Evolutionary conservation across 1,140 invertebrate species (phyloP).

Genomic region (Pantala flavescens): DNA sequence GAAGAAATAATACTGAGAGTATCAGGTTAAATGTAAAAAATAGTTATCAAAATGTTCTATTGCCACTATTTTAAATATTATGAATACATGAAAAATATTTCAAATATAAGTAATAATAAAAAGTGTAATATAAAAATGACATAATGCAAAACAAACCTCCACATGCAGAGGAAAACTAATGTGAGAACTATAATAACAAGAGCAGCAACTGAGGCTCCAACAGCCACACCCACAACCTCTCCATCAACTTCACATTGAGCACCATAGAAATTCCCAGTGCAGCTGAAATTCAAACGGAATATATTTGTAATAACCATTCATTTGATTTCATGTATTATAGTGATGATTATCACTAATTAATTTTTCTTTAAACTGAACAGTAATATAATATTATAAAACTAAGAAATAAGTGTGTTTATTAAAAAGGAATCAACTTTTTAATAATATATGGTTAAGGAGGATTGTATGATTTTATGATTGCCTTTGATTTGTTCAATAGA

Average conservation of each 20-base stretch:
- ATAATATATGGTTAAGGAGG: too few relatives aligned
- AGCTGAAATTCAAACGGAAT: constrained; percentile 41
- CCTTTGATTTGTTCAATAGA: too few relatives aligned
- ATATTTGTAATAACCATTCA: background rate
- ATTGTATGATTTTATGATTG: too few relatives aligned
- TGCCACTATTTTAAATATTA: too few relatives aligned
- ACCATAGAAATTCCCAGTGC: constrained; percentile 76
- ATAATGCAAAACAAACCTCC: constrained; percentile 52
- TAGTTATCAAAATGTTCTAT: too few relatives aligned
- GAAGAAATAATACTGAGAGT: too few relatives aligned
- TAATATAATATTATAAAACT: constrained; percentile 17
- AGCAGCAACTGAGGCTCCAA: constrained; percentile 77
- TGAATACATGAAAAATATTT: too few relatives aligned
- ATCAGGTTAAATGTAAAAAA: too few relatives aligned
- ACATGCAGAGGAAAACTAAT: constrained; percentile 75
- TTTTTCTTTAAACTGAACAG: constrained; percentile 16
- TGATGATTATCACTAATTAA: too few relatives aligned
- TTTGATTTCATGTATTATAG: background rate
- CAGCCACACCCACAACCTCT: constrained; percentile 78
- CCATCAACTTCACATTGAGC: constrained; percentile 80
- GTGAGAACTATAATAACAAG: constrained; percentile 80
- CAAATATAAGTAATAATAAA: too few relatives aligned
- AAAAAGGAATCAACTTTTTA: too few relatives aligned
- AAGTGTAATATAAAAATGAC: too few relatives aligned
- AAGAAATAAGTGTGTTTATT: constrained; percentile 13